Evolutionary conservation across 2,888 invertebrate genomes (phyloP).

Genomic region (Escarpia spicata): DNA sequence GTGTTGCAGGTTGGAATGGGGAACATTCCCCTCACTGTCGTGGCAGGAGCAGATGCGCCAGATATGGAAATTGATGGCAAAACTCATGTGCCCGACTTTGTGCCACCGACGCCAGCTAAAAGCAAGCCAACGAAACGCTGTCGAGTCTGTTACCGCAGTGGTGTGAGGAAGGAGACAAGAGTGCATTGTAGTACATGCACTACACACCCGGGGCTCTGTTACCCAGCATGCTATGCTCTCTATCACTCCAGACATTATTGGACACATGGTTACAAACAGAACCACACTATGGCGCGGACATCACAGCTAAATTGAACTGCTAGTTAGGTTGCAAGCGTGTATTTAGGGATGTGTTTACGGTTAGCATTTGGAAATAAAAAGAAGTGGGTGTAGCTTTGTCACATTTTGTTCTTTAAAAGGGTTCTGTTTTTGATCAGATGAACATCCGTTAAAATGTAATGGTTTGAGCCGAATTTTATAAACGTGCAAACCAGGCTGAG

Average conservation of each 20-base stretch:
- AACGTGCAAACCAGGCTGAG: neutral
- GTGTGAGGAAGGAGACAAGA: neutral
- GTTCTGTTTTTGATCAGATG: neutral
- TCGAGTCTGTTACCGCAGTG: neutral
- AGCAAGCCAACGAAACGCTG: slow-evolving; percentile 13
- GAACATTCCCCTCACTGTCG: neutral
- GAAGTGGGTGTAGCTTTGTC: neutral
- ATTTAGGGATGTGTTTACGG: neutral
- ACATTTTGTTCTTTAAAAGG: neutral
- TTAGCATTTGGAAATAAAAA: neutral
- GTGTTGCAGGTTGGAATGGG: slow-evolving; percentile 13
- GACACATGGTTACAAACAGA: neutral
- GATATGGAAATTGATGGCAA: slow-evolving; percentile 3
- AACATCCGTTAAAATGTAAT: neutral
- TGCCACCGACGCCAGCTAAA: slow-evolving; percentile 10
- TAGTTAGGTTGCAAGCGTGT: neutral
- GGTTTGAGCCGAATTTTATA: neutral
- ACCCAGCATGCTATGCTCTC: neutral
- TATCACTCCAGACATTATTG: neutral
- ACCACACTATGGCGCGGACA: neutral
- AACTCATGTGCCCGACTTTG: slow-evolving; percentile 13
- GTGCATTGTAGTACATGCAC: slow-evolving; percentile 3
- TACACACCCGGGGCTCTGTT: slow-evolving; percentile 4
- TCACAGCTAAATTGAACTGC: neutral
- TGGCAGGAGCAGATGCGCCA: neutral